Conservation (phyloP, 2,797 vertebrate genomes). For the Crocodylus rhombifer region DNA sequence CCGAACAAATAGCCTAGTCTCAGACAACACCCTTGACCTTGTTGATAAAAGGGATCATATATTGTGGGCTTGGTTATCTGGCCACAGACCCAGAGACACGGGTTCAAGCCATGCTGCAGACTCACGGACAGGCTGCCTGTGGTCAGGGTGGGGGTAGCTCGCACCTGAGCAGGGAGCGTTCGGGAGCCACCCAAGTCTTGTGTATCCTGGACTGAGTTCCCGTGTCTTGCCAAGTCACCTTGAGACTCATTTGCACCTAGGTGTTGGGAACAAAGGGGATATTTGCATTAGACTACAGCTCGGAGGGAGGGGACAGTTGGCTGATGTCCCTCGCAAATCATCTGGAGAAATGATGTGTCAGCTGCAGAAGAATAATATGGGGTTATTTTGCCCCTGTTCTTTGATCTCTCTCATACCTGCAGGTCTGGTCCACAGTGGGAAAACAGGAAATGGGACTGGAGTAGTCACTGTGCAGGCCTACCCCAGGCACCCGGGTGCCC, state of each 20-base stretch:
- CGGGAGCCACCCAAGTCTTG: constrained; percentile 3
- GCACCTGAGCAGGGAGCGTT: too few relatives aligned
- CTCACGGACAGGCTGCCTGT: too few relatives aligned
- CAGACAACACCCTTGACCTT: too few relatives aligned
- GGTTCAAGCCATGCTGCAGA: too few relatives aligned
- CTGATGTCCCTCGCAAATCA: constrained; percentile 64
- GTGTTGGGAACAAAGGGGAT: constrained; percentile 60
- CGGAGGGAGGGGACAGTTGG: constrained; percentile 53
- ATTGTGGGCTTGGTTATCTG: too few relatives aligned
- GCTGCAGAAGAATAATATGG: neutral
- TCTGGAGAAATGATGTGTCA: constrained; percentile 32
- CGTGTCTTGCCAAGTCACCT: constrained; percentile 38
- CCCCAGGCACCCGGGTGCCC: constrained; percentile 45
- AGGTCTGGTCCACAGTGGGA: constrained; percentile 10
- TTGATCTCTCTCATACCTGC: constrained; percentile 36
- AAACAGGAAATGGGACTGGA: too few relatives aligned
- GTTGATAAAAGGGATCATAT: too few relatives aligned
- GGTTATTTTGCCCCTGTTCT: constrained; percentile 43
- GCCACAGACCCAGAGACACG: too few relatives aligned
- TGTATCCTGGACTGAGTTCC: constrained; percentile 71
- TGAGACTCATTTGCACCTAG: constrained; percentile 50
- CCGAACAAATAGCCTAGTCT: too few relatives aligned
- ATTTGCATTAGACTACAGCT: constrained; percentile 46
- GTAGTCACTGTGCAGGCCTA: neutral
- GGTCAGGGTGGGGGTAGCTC: too few relatives aligned